Evolutionary conservation across 2,113 vertebrate species (phyloP).

Genomic region (Lathamus discolor): DNA sequence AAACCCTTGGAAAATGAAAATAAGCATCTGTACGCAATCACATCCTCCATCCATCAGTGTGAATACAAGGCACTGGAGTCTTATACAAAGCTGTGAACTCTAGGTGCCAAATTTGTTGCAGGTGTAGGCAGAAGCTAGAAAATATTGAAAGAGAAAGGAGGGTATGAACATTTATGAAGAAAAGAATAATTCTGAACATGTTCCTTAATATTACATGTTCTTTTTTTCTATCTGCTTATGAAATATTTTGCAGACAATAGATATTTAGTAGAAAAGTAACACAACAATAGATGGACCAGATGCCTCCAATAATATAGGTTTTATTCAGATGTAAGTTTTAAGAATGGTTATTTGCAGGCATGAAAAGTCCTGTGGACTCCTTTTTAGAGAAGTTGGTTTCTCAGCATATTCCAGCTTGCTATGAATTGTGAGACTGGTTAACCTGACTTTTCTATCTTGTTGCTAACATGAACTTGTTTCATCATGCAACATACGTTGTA

Average conservation of each 20-base stretch:
- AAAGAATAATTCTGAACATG: background rate
- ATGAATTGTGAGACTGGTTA: constrained; percentile 30
- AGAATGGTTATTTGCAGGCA: constrained; percentile 32
- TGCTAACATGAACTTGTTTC: background rate
- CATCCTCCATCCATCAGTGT: background rate
- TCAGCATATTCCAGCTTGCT: constrained; percentile 32
- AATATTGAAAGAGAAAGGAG: background rate
- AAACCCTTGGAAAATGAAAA: constrained; percentile 22
- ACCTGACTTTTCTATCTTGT: background rate
- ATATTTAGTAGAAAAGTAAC: background rate
- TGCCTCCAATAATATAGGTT: background rate
- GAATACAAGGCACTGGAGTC: constrained; percentile 17
- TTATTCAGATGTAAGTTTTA: background rate
- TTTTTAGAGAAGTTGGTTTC: constrained; percentile 45
- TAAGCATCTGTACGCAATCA: constrained; percentile 24
- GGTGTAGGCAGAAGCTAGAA: constrained; percentile 36
- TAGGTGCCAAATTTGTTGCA: constrained; percentile 36
- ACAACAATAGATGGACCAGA: background rate
- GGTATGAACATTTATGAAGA: background rate
- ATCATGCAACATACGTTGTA: background rate
- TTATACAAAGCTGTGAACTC: constrained; percentile 39
- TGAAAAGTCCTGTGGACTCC: background rate
- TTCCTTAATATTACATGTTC: background rate
- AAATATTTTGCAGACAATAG: background rate
- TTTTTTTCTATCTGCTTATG: background rate